Base-by-base conservation (phyloP, 2,797 vertebrate species). In the Gila robusta region DNA sequence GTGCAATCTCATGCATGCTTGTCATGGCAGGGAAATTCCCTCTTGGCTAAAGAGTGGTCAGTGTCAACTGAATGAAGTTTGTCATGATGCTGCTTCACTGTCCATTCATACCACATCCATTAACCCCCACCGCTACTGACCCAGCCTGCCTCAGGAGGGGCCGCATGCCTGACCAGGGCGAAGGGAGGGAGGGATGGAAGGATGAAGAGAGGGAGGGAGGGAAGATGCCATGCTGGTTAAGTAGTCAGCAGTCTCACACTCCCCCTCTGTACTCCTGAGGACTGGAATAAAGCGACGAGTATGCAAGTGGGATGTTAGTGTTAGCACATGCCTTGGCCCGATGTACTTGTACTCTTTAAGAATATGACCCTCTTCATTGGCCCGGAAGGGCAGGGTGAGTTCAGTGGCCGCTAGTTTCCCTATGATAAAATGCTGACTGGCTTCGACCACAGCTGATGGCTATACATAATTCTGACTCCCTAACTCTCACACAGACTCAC, bases 211-310 rank as follows among this genome's bases (percentile, higher is more conserved):
- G 79, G 35, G 80, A 64, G 54, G 72, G 79, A 79, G 70, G 62
- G 54, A 49, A 66, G 73, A 74, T 82, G 82, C 81, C 79, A 87
- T 89, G 87, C 79, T 79, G 88, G 87, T 84, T 66, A 85, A 39
- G 85, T 82, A 83, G 87, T 85, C 88, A 90, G 86, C 89, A 87
- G 70, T 80, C 52, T 89, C 21, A 49, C 79, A 89, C 83, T 82
- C 91, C 91, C 88, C 79, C 89, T 83, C 85, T 71, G 66, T 87
- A 94, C 93, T 94, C 90, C 91, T 93, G 91, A 92, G 91, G 88
- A 80, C 86, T 91, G 90, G 90, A 90, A 91, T 92, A 93, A 94
- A 92, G 92, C 92, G 93, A 94, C 94, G 93, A 95, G 91, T 94
- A 90, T 92, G 93, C 93, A 94, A 89, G 89, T 89, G 64, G 32